Percentiles rank a stretch among this genome's conserved stretches.
These are phyloP conservation scores for Aurelia coerulea DNA, from an alignment of 30 jellyfish, hydroid and myxozoan genomes.

Conservation along the genomic window DNA sequence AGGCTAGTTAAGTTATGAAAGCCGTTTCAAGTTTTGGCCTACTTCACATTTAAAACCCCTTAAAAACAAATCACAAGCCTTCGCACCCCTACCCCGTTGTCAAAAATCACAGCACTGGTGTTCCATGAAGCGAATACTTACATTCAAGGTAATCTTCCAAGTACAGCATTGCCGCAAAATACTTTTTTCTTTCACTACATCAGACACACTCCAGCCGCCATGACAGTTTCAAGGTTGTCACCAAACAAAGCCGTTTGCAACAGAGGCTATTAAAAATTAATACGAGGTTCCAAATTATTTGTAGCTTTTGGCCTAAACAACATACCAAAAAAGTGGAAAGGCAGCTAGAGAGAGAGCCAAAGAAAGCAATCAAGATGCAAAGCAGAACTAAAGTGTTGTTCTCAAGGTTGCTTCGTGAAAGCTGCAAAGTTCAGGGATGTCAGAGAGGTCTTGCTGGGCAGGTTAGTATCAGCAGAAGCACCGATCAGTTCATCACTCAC, in stretches of 20 bases:
- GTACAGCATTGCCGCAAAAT: constrained; percentile 67
- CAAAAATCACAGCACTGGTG: background rate
- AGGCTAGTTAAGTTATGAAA: too few relatives aligned
- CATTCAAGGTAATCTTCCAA: constrained; percentile 89
- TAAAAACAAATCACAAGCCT: background rate
- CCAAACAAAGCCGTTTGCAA: background rate
- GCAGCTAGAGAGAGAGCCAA: background rate
- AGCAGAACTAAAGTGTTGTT: too few relatives aligned
- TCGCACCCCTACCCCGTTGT: background rate
- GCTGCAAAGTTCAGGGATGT: too few relatives aligned
- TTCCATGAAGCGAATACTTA: constrained; percentile 32
- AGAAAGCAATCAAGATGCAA: background rate
- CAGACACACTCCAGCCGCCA: constrained; percentile 46
- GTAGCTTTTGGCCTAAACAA: background rate
- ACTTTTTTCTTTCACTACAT: background rate
- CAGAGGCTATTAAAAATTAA: background rate
- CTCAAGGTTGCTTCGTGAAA: too few relatives aligned
- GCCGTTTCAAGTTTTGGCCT: too few relatives aligned
- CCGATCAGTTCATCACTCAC: too few relatives aligned
- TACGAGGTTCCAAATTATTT: constrained; percentile 12
- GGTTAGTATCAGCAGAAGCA: background rate
- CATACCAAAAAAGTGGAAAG: background rate
- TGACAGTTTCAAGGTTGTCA: constrained; percentile 18
- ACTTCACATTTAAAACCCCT: too few relatives aligned
- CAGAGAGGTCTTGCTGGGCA: background rate